These are phyloP conservation scores for Eupsittula cactorum DNA, from an alignment of 2,113 vertebrate genomes.

Conservation along the genomic window DNA sequence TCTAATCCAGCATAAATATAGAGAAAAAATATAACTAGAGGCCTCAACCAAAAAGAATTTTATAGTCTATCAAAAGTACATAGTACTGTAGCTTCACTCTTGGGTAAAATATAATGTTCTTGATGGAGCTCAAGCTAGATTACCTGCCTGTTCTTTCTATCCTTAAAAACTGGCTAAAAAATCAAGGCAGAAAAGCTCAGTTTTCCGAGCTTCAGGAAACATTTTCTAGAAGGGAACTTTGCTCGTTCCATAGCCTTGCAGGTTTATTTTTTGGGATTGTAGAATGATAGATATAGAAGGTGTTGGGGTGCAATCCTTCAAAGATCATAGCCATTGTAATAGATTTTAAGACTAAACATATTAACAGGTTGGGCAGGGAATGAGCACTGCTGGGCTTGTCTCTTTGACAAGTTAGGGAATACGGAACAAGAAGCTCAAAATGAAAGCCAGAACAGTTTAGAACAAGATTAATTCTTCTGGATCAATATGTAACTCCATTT, in stretches of 20 bases:
- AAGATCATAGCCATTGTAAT: not conserved
- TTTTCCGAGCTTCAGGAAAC: not conserved
- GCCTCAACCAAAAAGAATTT: not conserved
- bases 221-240: not conserved
- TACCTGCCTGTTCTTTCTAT: not conserved
- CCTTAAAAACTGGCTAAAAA: not conserved
- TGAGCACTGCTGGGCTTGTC: constrained; percentile 35
- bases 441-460: constrained; percentile 37
- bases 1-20: not conserved
- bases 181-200: not conserved
- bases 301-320: not conserved
- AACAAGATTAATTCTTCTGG: constrained; percentile 32
- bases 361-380: not conserved
- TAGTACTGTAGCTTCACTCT: not conserved
- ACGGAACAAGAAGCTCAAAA: constrained; percentile 25
- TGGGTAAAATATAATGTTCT: not conserved
- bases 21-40: not conserved
- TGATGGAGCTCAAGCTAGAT: not conserved
- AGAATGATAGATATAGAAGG: not conserved
- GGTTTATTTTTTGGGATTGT: not conserved
- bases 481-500: constrained; percentile 56
- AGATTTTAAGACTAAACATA: not conserved
- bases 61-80: not conserved
- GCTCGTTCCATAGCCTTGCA: not conserved
- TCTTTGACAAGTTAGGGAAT: constrained; percentile 44